Evolutionary conservation across 2,797 vertebrate genomes (phyloP).

Genomic region (Aeoliscus strigatus): DNA sequence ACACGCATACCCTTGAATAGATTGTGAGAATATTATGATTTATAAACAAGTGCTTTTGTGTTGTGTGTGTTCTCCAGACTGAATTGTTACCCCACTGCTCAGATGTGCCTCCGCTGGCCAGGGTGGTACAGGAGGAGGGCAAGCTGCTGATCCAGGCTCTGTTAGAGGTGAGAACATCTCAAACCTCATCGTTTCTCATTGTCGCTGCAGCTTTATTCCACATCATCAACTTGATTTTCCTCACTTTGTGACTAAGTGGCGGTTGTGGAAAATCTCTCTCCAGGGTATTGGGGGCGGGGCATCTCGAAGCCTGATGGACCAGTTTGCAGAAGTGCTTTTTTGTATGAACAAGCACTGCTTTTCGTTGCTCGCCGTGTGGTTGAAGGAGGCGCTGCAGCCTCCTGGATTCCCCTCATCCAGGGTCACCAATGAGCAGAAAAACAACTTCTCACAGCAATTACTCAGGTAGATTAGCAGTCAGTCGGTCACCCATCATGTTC

Average conservation of each 20-base stretch:
- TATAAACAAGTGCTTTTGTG: constrained; percentile 1
- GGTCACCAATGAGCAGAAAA: constrained; percentile 87
- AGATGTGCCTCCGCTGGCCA: constrained; percentile 85
- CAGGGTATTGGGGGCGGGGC: constrained; percentile 94
- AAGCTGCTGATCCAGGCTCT: constrained; percentile 88
- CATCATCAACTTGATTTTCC: neutral
- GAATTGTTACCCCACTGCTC: constrained; percentile 91
- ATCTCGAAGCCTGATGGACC: constrained; percentile 95
- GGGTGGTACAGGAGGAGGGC: constrained; percentile 89
- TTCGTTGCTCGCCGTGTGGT: constrained; percentile 87
- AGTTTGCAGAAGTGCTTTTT: constrained; percentile 95
- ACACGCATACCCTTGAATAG: constrained; percentile 1
- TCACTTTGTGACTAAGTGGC: too few species aligned
- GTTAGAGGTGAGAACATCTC: constrained; percentile 84
- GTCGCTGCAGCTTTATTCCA: constrained; percentile 1
- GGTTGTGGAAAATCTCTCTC: too few species aligned
- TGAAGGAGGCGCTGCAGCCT: constrained; percentile 91
- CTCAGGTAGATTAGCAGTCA: too few species aligned
- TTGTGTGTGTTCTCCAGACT: constrained; percentile 72
- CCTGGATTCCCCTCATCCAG: constrained; percentile 90
- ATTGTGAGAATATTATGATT: neutral
- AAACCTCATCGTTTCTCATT: constrained; percentile 1
- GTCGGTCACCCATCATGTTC: too few species aligned
- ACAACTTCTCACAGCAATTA: constrained; percentile 95
- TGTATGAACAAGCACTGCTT: constrained; percentile 96